phyloP scores from a whole-genome alignment of 2,888 invertebrate genomes.

The Hofmannophila pseudospretella region DNA sequence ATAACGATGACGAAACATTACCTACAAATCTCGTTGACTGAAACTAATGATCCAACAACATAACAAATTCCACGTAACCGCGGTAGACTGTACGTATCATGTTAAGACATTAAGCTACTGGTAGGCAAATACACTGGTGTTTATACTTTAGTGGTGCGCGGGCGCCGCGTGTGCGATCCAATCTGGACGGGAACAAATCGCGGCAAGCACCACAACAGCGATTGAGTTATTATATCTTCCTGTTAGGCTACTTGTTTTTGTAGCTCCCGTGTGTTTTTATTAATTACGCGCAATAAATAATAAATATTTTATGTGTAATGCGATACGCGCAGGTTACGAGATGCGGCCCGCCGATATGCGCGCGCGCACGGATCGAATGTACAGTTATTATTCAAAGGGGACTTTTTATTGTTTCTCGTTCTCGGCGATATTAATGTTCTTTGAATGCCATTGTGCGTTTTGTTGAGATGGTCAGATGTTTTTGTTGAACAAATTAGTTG shows the following conservation, averaged over 20 bases:
- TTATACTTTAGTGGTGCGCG: constrained; percentile 45
- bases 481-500: constrained; percentile 21
- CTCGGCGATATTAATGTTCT: constrained; percentile 45
- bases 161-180: constrained; percentile 42
- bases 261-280: constrained; percentile 73
- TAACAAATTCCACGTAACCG: constrained; percentile 45
- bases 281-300: constrained; percentile 76
- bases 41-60: constrained; percentile 9
- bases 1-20: too few species aligned
- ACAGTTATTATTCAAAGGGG: constrained; percentile 62
- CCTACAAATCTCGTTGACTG: neutral
- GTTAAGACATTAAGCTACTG: constrained; percentile 69
- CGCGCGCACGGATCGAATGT: constrained; percentile 43
- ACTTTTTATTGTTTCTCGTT: constrained; percentile 68
- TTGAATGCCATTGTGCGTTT: constrained; percentile 28
- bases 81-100: constrained; percentile 49
- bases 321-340: constrained; percentile 62
- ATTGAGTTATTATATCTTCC: constrained; percentile 79
- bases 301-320: constrained; percentile 75
- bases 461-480: constrained; percentile 32
- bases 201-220: constrained; percentile 55
- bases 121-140: constrained; percentile 43
- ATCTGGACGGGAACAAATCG: constrained; percentile 75
- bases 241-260: constrained; percentile 76
- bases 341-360: constrained; percentile 58